Conservation (phyloP, 2,113 vertebrate genomes). For the Nothoprocta pentlandii region DNA sequence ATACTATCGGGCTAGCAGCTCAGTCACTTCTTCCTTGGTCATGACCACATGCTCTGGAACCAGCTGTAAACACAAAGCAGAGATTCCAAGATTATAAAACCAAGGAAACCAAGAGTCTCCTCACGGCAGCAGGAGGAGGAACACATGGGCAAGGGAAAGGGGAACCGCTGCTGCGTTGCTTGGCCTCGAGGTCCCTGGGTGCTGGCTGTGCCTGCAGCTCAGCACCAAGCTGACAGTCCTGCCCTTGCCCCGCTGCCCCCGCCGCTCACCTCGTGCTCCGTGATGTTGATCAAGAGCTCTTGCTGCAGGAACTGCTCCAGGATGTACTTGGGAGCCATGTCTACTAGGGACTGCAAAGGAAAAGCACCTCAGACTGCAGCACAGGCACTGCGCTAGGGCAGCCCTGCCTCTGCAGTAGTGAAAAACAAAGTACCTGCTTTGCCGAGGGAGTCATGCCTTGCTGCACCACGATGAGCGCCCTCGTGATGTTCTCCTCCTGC, state of each 20-base stretch:
- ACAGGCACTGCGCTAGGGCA: rapidly evolving
- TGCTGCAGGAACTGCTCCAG: slow-evolving; percentile 97
- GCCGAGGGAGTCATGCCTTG: slow-evolving; percentile 98
- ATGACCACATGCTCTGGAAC: slow-evolving; percentile 98
- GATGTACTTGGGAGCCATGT: slow-evolving; percentile 99
- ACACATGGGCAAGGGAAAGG: rapidly evolving
- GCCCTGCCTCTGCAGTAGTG: rapidly evolving
- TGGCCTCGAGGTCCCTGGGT: background rate
- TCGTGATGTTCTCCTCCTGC: slow-evolving; percentile 98
- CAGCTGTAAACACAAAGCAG: slow-evolving; percentile 76
- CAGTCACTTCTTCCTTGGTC: slow-evolving; percentile 96
- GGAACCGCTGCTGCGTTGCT: rapidly evolving
- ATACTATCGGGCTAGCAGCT: slow-evolving; percentile 97
- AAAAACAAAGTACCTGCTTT: slow-evolving; percentile 85
- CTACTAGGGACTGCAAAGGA: slow-evolving; percentile 88
- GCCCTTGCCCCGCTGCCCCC: rapidly evolving
- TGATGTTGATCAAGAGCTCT: slow-evolving; percentile 98
- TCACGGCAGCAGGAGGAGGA: rapidly evolving
- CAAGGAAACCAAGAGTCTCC: rapidly evolving
- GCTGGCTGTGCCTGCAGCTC: rapidly evolving
- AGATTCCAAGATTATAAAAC: rapidly evolving
- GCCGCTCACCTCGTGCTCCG: slow-evolving; percentile 90
- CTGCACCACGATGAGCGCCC: slow-evolving; percentile 95
- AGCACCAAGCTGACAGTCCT: rapidly evolving
- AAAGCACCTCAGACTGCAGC: background rate